phyloP scores from a whole-genome alignment of 35 echinoderm and acorn worm genomes.

The Lytechinus pictus region DNA sequence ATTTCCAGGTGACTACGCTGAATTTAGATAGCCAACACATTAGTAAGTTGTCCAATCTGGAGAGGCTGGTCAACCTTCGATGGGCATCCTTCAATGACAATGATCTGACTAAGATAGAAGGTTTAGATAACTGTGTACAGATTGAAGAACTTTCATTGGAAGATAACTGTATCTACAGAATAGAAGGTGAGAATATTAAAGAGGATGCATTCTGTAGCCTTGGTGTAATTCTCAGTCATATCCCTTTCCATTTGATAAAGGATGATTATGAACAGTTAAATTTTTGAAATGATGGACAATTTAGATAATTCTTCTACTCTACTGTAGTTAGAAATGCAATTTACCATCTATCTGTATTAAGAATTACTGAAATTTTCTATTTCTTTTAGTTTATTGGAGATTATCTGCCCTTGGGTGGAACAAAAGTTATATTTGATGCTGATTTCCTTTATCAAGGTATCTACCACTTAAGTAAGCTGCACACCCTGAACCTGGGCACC shows the following conservation, averaged over 20 bases:
- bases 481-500: conserved; percentile 82
- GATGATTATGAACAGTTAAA: too few relatives aligned
- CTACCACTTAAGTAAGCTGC: conserved; percentile 73
- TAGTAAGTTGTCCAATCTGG: conserved; percentile 96
- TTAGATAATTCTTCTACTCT: too few relatives aligned
- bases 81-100: conserved; percentile 96
- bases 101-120: conserved; percentile 98
- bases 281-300: too few relatives aligned
- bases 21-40: conserved; percentile 97
- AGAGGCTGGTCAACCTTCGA: conserved; percentile 83
- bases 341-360: too few relatives aligned
- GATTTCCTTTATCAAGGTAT: conserved; percentile 58
- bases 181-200: conserved; percentile 71
- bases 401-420: not conserved
- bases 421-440: not conserved
- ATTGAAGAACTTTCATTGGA: conserved; percentile 92
- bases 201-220: not conserved
- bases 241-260: too few relatives aligned
- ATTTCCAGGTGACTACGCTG: conserved; percentile 83
- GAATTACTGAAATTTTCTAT: too few relatives aligned
- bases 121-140: conserved; percentile 83
- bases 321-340: too few relatives aligned
- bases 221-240: too few relatives aligned
- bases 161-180: conserved; percentile 94
- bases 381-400: not conserved